Percentiles rank a stretch among this genome's conserved stretches.
Evolutionary conservation across 1,140 invertebrate species (phyloP).

Genomic region (Rhynchophorus ferrugineus): DNA sequence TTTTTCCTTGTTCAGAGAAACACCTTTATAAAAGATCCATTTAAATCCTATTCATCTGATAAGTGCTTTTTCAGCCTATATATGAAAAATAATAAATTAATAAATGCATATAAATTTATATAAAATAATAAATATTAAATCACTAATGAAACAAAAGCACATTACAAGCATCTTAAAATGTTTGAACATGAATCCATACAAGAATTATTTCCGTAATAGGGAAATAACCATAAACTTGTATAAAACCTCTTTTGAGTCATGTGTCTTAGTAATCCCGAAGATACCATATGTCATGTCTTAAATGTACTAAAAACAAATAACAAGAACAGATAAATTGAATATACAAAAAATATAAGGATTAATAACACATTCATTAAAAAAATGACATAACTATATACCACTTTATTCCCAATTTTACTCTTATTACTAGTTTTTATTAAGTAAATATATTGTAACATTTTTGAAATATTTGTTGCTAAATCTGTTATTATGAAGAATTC

Average conservation of each 20-base stretch:
- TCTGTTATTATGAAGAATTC: too few relatives aligned
- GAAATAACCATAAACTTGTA: slow-evolving; percentile 33
- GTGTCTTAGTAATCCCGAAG: slow-evolving; percentile 29
- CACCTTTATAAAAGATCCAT: neutral
- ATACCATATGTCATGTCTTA: slow-evolving; percentile 39
- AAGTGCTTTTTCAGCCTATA: slow-evolving; percentile 15
- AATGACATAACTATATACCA: too few relatives aligned
- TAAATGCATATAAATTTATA: slow-evolving; percentile 13
- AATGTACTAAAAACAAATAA: slow-evolving; percentile 31
- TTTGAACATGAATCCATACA: neutral
- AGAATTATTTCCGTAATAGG: too few relatives aligned
- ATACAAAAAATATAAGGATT: too few relatives aligned
- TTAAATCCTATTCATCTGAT: slow-evolving; percentile 11
- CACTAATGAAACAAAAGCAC: slow-evolving; percentile 1
- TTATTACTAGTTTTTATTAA: too few relatives aligned
- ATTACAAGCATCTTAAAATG: slow-evolving; percentile 2
- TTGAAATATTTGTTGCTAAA: too few relatives aligned
- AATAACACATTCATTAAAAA: too few relatives aligned
- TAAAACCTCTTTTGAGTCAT: slow-evolving; percentile 38
- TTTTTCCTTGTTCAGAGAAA: neutral
- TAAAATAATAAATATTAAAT: slow-evolving; percentile 1
- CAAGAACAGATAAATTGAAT: neutral
- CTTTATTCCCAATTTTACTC: too few relatives aligned
- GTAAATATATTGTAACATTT: too few relatives aligned
- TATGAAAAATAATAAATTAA: slow-evolving; percentile 14